These are phyloP conservation scores for Tetranychus piercei DNA, from an alignment of 2,888 invertebrate genomes.

Conservation along the genomic window DNA sequence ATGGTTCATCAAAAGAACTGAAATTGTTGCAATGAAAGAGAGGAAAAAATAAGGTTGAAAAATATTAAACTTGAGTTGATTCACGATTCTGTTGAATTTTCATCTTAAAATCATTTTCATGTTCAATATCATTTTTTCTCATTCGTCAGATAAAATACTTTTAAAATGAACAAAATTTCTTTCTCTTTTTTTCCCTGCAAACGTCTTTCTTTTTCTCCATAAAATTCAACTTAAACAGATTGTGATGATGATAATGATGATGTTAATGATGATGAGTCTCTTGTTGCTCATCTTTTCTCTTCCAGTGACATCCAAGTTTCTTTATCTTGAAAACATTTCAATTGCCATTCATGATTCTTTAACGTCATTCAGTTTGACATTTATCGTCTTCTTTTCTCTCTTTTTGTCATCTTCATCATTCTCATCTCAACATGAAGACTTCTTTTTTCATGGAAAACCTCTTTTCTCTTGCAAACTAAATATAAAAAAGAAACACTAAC, in stretches of 20 bases:
- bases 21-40: no score
- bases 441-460: no score
- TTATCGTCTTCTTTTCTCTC: not conserved
- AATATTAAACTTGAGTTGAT: no score
- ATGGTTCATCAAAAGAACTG: not conserved
- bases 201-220: not conserved
- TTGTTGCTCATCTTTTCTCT: not conserved
- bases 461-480: no score
- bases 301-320: not conserved
- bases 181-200: not conserved
- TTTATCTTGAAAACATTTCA: not conserved
- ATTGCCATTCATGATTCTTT: not conserved
- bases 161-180: no score
- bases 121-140: no score
- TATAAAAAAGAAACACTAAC: no score
- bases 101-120: no score
- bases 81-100: no score
- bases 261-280: not conserved
- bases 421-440: not conserved
- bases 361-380: not conserved
- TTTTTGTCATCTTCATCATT: not conserved
- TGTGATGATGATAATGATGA: not conserved
- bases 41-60: no score
- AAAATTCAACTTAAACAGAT: not conserved
- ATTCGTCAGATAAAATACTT: no score